phyloP scores from a whole-genome alignment of 2,113 vertebrate genomes.

The Mola mola region DNA sequence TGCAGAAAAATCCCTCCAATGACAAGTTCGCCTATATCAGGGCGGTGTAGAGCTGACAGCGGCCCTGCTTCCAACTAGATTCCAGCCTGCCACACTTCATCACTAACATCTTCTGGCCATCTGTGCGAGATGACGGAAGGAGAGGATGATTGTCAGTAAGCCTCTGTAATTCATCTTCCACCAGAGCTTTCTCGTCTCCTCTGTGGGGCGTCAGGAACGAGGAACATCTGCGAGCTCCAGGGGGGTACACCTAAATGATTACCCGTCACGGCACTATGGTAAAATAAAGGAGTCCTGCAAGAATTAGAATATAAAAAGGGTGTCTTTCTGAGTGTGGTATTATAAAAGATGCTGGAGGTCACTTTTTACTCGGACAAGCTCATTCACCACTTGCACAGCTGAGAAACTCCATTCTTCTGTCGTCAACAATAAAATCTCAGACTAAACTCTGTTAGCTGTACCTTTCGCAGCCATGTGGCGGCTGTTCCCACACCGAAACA shows the following conservation, averaged over 20 bases:
- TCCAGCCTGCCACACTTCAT: constrained; percentile 52
- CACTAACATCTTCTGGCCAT: constrained; percentile 51
- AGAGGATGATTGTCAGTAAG: constrained; percentile 48
- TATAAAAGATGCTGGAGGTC: no score
- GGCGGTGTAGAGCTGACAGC: constrained; percentile 59
- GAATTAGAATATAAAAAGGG: no score
- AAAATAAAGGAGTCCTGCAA: neutral
- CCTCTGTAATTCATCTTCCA: constrained; percentile 44
- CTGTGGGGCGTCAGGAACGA: constrained; percentile 32
- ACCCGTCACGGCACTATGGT: neutral
- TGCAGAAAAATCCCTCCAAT: constrained; percentile 63
- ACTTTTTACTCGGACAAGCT: no score
- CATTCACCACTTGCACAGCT: no score
- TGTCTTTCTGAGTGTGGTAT: no score
- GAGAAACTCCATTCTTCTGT: no score
- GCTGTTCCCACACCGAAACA: no score
- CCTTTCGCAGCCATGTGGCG: no score
- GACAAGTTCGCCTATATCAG: constrained; percentile 59
- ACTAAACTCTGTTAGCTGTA: no score
- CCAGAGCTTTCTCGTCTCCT: constrained; percentile 20
- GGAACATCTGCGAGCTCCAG: constrained; percentile 30
- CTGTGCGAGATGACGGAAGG: constrained; percentile 32
- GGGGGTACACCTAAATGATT: constrained; percentile 19
- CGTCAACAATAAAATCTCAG: no score
- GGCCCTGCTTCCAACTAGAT: constrained; percentile 36